Base-by-base conservation (phyloP, 2,888 invertebrate species). In the Chrysomela aeneicollis region DNA sequence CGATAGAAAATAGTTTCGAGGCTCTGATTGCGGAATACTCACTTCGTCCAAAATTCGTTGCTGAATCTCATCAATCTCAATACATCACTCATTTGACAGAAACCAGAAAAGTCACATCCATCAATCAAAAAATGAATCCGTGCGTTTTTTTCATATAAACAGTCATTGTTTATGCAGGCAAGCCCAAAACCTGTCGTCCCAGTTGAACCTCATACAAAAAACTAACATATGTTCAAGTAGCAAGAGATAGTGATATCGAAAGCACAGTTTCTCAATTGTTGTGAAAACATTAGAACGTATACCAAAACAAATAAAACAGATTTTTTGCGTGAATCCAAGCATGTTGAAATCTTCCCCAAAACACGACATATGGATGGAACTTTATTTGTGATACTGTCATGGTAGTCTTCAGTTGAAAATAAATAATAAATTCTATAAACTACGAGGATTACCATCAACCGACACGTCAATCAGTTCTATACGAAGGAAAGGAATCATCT, bases 231-330 rank as follows among this genome's bases (percentile, higher is more conserved):
- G 78, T 78, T 77, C 73, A 72, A 76, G 76, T 74, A 76, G 78
- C 77, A 78, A 77, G 78, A 78, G 77, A 78, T 78, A 78, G 74
- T 72, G 74, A 71, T 78, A 77, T 77, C 77, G 66, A 67, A 68
- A 74, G 73, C 76, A 77, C 70, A 75, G 74, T 78, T 76, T 73
- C 74, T 78, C 78, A 77, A 78, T 78, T 78, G 78, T 77, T 77
- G 71, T 71, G 77, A 77, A 78, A 78, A 79, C 76, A 78, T 71
- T 71, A 72, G 71, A 74, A 71, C 76, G 76, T 77, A 77, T 77
- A 74, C 77, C 68, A 69, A 70, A 74, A 73, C 74, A 76, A 77
- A 77, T 75, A 74, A 71, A 72, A 74, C 15, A 76, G 76, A 76
- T 71, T 70, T 72, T 75, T 75, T 73, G 71, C 70, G 71, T 73